Base-by-base conservation (phyloP, 2,797 vertebrate genomes). In the Margarornis squamiger region DNA sequence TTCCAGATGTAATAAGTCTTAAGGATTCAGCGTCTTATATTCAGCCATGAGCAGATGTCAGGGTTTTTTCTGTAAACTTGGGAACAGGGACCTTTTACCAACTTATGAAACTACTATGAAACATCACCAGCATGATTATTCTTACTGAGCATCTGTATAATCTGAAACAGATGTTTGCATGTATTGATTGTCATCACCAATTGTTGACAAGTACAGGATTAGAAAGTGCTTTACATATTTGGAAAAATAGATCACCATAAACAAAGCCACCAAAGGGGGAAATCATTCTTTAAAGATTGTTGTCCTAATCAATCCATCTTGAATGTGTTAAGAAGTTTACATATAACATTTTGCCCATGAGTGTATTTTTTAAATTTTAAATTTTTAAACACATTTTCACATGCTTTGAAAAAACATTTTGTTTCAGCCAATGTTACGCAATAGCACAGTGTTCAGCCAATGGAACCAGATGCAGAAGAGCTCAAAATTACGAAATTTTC, bases 151-250 rank as follows among this genome's bases (percentile, higher is more conserved):
- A 61, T 24, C 71, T 20, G 7, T 36, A 76, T 76, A 91, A 70
- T n/a, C 52, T 46, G 43, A 90, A 91, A 81, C 55, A 61, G 39
- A 36, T 59, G 26, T n/a, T 93, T 72, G 12, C 52, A 65, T 62
- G 32, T 66, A 86, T 90, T 92, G 74, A 86, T 91, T 86, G 67
- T 68, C 91, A 92, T 83, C 24, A 48, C 45, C 73, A 63, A 55
- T 14, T 85, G 61, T 73, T 58, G 65, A 49, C 38, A 91, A 75
- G 18, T 36, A 71, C 0, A 6, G 46, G 55, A 84, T 70, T 49
- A 81, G 66, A 89, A 95, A 91, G 24, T 38, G 10, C 18, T 76
- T 85, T 75, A 30, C 6, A 16, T 29, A 45, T 12, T 62, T 91
- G 22, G 29, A 95, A 93, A 91, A 94, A 90, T 34, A 30, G 4